phyloP scores from a whole-genome alignment of 2,113 vertebrate species.

The Calyptomena viridis region DNA sequence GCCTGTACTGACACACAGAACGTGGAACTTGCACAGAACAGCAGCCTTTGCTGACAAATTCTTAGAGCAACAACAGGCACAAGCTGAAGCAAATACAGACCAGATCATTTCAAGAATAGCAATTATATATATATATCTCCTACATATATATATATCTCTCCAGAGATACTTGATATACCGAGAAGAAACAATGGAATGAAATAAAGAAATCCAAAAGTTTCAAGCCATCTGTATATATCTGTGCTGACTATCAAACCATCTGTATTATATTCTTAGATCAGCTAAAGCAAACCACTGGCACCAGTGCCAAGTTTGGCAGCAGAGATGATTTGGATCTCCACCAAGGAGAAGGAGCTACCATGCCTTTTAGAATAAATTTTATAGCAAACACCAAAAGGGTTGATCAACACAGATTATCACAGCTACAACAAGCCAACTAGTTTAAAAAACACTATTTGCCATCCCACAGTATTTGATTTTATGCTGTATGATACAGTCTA shows the following conservation, averaged over 20 bases:
- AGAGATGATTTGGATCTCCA: slow-evolving; percentile 35
- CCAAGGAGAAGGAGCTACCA: slow-evolving; percentile 54
- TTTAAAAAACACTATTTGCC: slow-evolving; percentile 53
- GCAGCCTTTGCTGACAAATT: not conserved
- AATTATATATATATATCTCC: not conserved
- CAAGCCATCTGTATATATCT: slow-evolving; percentile 55
- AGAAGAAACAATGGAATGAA: slow-evolving; percentile 33
- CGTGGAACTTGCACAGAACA: not conserved
- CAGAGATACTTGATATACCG: not conserved
- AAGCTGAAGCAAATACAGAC: not conserved
- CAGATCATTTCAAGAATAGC: not conserved
- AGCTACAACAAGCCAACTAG: slow-evolving; percentile 62
- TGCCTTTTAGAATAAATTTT: slow-evolving; percentile 64
- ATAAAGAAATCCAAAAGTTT: slow-evolving; percentile 24
- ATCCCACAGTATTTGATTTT: slow-evolving; percentile 45
- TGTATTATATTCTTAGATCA: slow-evolving; percentile 67
- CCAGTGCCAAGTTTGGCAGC: slow-evolving; percentile 66
- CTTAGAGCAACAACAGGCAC: not conserved
- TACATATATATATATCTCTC: not conserved
- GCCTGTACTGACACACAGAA: not conserved
- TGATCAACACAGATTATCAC: slow-evolving; percentile 71
- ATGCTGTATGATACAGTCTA: not conserved
- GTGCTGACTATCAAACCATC: slow-evolving; percentile 57
- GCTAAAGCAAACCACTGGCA: slow-evolving; percentile 68
- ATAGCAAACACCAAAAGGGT: slow-evolving; percentile 68